Conservation (phyloP, 2,113 vertebrate species). For the Rhipidura dahli region DNA sequence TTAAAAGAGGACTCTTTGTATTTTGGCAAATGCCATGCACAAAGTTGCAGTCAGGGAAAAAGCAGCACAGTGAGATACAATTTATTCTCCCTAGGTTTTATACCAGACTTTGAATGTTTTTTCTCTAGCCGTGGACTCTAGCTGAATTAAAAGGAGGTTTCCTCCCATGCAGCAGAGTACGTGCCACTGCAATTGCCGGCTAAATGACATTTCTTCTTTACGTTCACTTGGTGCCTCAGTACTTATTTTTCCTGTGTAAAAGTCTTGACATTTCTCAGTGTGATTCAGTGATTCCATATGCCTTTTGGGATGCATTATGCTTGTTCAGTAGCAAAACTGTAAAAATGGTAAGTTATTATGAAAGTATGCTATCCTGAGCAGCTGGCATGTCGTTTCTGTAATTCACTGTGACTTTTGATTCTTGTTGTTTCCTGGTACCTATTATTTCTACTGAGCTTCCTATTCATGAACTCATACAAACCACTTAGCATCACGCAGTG, state of each 20-base stretch:
- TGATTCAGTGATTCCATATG: conserved; percentile 13
- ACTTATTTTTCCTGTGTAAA: conserved; percentile 21
- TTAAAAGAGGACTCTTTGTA: conserved; percentile 29
- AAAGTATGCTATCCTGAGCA: conserved; percentile 47
- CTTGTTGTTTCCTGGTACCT: conserved; percentile 54
- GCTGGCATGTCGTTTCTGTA: background rate
- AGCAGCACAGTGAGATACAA: background rate
- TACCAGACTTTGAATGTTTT: background rate
- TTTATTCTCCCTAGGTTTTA: conserved; percentile 20
- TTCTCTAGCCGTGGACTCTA: background rate
- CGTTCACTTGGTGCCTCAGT: background rate
- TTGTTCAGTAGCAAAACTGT: conserved; percentile 46
- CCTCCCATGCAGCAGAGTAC: background rate
- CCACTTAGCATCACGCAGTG: conserved; percentile 48
- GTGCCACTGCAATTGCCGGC: background rate
- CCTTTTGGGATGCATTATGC: conserved; percentile 41
- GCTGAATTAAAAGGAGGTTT: conserved; percentile 38
- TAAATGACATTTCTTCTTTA: conserved; percentile 46
- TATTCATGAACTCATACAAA: conserved; percentile 45
- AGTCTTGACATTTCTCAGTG: conserved; percentile 40
- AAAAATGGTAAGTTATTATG: conserved; percentile 42
- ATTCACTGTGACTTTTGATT: conserved; percentile 60
- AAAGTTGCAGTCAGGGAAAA: conserved; percentile 2
- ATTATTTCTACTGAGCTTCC: conserved; percentile 58
- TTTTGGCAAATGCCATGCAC: background rate